Evolutionary conservation across 2,888 invertebrate genomes (phyloP).

Genomic region (Watsonalla cultraria): DNA sequence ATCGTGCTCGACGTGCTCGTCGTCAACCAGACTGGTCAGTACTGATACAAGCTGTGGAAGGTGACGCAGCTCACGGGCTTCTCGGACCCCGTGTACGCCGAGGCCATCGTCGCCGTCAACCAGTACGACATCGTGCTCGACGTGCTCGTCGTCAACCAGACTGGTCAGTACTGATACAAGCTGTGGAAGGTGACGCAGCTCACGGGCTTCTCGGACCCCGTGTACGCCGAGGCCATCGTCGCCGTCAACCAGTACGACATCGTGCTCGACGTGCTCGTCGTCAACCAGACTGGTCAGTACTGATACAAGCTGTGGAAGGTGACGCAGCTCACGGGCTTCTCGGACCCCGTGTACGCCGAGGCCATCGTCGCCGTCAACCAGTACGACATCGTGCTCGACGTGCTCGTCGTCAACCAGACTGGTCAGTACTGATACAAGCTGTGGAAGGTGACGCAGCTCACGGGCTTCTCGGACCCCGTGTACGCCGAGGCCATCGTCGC

Average conservation of each 20-base stretch:
- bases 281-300: conserved; percentile 90
- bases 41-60: conserved; percentile 74
- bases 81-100: conserved; percentile 99
- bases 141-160: conserved; percentile 98
- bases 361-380: conserved; percentile 99
- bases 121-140: conserved; percentile 99
- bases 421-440: conserved; percentile 48
- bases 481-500: conserved; percentile 99
- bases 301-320: conserved; percentile 79
- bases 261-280: conserved; percentile 97
- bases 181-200: conserved; percentile 75
- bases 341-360: conserved; percentile 99
- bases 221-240: conserved; percentile 99
- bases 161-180: conserved; percentile 65
- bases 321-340: conserved; percentile 83
- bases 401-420: conserved; percentile 98
- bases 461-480: conserved; percentile 98
- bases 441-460: conserved; percentile 73
- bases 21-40: conserved; percentile 92
- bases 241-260: conserved; percentile 99
- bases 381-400: conserved; percentile 98
- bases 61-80: conserved; percentile 82
- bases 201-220: conserved; percentile 97
- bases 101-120: conserved; percentile 99
- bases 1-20: conserved; percentile 98